Evolutionary conservation across 2,113 vertebrate genomes (phyloP), one percentile per base, ranked within the genome.

Genomic region (Illadopsis cleaveri): DNA sequence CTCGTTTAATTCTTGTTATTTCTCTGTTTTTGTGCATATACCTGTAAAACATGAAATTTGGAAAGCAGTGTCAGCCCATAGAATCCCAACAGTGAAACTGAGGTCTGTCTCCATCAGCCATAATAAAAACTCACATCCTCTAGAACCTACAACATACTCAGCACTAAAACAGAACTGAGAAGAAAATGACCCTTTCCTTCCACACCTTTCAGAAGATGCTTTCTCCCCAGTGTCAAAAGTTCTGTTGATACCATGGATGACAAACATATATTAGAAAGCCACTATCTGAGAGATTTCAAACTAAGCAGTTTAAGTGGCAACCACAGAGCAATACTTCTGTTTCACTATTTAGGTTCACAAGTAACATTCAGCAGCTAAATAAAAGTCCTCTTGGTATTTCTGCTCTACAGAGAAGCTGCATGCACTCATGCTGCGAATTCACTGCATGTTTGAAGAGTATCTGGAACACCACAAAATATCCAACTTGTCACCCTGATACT

Each of bases 1-100:
- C 99, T 42, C 99, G 98, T 96, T 99, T 99, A 97, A 99, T 98
- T 97, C 99, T 98, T 89, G 99, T 99, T 97, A 99, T 98, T 96
- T 99, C 99, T 96, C 99, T 98, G 98, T 99, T 99, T 98, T 98
- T 99, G 97, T 99, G 99, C 99, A 99, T 99, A 92, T 99, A 99
- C 86, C 99, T 99, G 82, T 80, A 51, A 97, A 87, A 95, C 61
- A 94, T 16, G 48, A 95, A 96, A 92, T 50, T 88, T 1, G 71
- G 15, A 88, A 82, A 73, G 45, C 9, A 25, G 8, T 3, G 5
- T 94, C 53, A 96, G 77, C 58, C 22, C 3, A 25, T 0, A 42
- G 22, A 3, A 89, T 33, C 38, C 31, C 21, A 80, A 15, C 6
- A 76, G 28, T 37, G 38, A 68, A 78, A 78, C 3, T 15, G 38